Evolutionary conservation across 2,113 vertebrate species (phyloP).

Genomic region (sheep (Ovis aries)): ARS-UI_Ramb_v3.0 NC_056055.1:146484501-146485000

Average conservation of each 20-base stretch:
- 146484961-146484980: neutral
- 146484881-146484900: neutral
- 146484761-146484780: neutral
- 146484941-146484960: constrained; percentile 38
- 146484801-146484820: neutral
- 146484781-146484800: neutral
- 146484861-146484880: constrained; percentile 19
- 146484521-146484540: constrained; percentile 61
- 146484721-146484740: neutral
- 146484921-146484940: constrained; percentile 7
- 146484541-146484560: constrained; percentile 62
- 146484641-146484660: constrained; percentile 52
- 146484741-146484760: constrained; percentile 41
- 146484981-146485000: constrained; percentile 9
- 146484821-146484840: neutral
- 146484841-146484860: neutral
- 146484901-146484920: constrained; percentile 13
- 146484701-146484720: constrained; percentile 36
- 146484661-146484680: constrained; percentile 53
- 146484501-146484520: constrained; percentile 63
- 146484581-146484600: constrained; percentile 57
- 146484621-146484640: constrained; percentile 57
- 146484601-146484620: constrained; percentile 50
- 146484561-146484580: constrained; percentile 59
- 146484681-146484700: constrained; percentile 48